These are phyloP conservation scores for Xyliphius kryptos DNA, from an alignment of 2,113 vertebrate genomes.

Conservation along the genomic window DNA sequence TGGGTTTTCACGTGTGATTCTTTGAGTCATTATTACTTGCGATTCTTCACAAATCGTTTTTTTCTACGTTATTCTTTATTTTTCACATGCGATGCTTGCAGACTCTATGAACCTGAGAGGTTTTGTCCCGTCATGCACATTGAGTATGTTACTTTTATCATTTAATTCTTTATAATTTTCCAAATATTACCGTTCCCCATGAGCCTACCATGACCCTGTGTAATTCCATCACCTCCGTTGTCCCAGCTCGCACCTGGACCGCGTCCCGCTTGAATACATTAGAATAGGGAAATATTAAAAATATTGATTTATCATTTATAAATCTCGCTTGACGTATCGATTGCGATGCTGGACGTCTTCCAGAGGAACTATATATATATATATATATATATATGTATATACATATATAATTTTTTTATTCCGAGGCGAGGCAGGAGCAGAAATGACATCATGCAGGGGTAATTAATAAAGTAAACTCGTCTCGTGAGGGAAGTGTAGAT, in stretches of 20 bases:
- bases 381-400: no score
- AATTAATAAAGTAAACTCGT: constrained; percentile 54
- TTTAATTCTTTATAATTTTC: no score
- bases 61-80: no score
- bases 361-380: no score
- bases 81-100: no score
- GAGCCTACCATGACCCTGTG: no score
- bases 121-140: no score
- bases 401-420: constrained; percentile 59
- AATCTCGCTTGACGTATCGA: constrained; percentile 72
- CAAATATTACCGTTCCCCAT: background rate
- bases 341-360: constrained; percentile 66
- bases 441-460: constrained; percentile 58
- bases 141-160: no score
- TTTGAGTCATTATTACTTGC: no score
- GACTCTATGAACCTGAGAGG: no score
- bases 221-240: background rate
- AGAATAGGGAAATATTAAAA: constrained; percentile 75
- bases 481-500: constrained; percentile 10
- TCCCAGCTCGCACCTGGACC: constrained; percentile 51
- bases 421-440: constrained; percentile 50
- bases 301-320: constrained; percentile 86
- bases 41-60: no score
- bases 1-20: background rate
- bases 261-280: constrained; percentile 63